phyloP scores from a whole-genome alignment of 92 coral and sea anemone species.

The Bergia sp. region DNA sequence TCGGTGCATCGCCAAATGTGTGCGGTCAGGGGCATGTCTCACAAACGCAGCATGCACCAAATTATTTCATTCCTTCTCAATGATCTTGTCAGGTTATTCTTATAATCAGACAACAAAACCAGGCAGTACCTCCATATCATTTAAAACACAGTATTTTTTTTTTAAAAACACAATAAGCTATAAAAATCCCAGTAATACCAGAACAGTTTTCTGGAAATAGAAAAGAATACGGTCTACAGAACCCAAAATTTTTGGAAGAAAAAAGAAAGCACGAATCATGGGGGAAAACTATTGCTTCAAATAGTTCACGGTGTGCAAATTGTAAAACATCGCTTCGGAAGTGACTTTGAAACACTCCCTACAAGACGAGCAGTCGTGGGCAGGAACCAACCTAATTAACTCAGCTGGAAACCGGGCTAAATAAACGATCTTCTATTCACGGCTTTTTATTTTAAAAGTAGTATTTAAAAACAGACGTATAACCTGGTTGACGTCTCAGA shows the following conservation, averaged over 20 bases:
- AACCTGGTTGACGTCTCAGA: not conserved
- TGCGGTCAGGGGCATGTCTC: not conserved
- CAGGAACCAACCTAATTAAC: not conserved
- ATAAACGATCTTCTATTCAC: too few species aligned
- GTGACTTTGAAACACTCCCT: constrained; percentile 20
- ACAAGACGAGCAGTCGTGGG: not conserved
- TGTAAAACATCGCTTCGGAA: constrained; percentile 22
- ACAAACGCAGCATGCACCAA: not conserved
- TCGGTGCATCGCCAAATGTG: not conserved
- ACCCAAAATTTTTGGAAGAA: not conserved
- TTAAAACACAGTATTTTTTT: too few species aligned
- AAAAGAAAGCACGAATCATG: not conserved
- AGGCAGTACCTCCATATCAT: not conserved
- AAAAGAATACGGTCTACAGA: not conserved
- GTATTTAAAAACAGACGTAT: not conserved
- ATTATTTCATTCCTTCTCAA: not conserved
- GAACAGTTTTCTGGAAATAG: not conserved
- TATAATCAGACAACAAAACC: not conserved
- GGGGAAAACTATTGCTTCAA: not conserved
- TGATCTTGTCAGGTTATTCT: too few species aligned
- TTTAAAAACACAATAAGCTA: too few species aligned
- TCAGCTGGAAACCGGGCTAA: not conserved
- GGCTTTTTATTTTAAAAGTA: not conserved
- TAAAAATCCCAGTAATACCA: not conserved
- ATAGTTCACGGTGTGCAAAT: not conserved